A percentile compares a stretch with the other conserved stretches of the same genome.
phyloP scores from a whole-genome alignment of 2,888 invertebrate species.

The Patella depressa region DNA sequence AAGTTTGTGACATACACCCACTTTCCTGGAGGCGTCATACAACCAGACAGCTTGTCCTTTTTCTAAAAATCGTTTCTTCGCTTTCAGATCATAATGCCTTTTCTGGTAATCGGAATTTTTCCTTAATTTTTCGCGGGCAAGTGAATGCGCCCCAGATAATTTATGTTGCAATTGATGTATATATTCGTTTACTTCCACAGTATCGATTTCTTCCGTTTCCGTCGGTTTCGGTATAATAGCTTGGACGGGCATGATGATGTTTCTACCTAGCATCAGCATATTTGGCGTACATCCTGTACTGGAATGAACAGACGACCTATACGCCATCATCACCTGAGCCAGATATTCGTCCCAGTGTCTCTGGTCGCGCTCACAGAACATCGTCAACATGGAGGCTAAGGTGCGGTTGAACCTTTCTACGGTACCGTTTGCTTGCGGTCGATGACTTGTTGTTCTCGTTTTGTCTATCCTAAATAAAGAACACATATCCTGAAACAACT shows the following conservation, averaged over 20 bases:
- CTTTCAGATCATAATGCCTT: slow-evolving; percentile 27
- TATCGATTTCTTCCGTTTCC: background rate
- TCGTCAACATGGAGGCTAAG: slow-evolving; percentile 24
- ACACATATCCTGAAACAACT: slow-evolving; percentile 31
- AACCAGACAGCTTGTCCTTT: slow-evolving; percentile 31
- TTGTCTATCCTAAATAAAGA: slow-evolving; percentile 33
- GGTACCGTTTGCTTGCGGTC: slow-evolving; percentile 33
- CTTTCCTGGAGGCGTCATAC: slow-evolving; percentile 29
- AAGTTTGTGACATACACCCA: slow-evolving; percentile 3
- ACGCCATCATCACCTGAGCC: slow-evolving; percentile 38
- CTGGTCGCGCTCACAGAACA: slow-evolving; percentile 27
- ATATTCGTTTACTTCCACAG: background rate
- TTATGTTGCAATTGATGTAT: background rate
- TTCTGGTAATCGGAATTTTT: slow-evolving; percentile 8
- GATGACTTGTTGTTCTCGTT: slow-evolving; percentile 23
- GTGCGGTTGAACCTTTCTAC: slow-evolving; percentile 38
- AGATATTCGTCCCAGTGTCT: slow-evolving; percentile 32
- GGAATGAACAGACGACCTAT: too few species aligned
- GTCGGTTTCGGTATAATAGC: slow-evolving; percentile 25
- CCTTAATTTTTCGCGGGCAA: background rate
- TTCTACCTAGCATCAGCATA: slow-evolving; percentile 33
- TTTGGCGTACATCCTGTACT: too few species aligned
- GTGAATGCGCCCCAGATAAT: background rate
- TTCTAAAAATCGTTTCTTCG: slow-evolving; percentile 11
- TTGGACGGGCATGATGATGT: slow-evolving; percentile 31